Evolutionary conservation across 2,797 vertebrate genomes (phyloP), one percentile per base, ranked within the genome.

Genomic region (Myripristis jacobus): DNA sequence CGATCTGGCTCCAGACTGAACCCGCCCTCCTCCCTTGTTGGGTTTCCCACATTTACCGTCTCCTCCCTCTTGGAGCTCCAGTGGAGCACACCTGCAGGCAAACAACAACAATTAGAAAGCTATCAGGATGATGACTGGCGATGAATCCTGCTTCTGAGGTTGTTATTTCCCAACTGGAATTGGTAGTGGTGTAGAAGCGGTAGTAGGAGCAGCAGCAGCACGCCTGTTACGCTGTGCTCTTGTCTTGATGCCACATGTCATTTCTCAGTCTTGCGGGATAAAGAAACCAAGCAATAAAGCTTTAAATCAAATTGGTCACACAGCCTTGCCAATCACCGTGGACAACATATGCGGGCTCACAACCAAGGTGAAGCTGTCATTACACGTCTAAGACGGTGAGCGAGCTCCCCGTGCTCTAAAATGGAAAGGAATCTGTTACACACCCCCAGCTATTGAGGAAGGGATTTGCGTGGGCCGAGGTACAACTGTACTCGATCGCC

Each of bases 251-350:
- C 72, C 79, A 61, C 48, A 52, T 79, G 83, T 87, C 83, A 81
- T 77, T 84, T 84, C 8, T 73, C 87, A 77, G 79, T 79, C 84
- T 75, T 21, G 0, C 31, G 13, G 85, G 82, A 88, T 87, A 87
- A 88, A 84, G 78, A 48, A 72, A 81, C 70, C 68, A 64, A 76
- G 64, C 81, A 67, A 70, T 66, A 86, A 89, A 91, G 81, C 87
- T 76, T 83, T 70, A 90, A 89, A 92, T 91, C 82, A 87, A 81
- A 91, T 92, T 87, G 87, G 87, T 89, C 87, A 90, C 83, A 81
- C 70, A 65, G 86, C 71, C 82, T 78, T 87, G 90, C 77, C 87
- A 86, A 82, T 89, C 87, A 81, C 67, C 43, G 47, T 65, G 66
- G 80, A 88, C 87, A 86, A 89, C 82, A 86, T 82, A 88, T 86